These are phyloP conservation scores for Pteria penguin DNA, from an alignment of 2,888 invertebrate genomes.

Conservation along the genomic window DNA sequence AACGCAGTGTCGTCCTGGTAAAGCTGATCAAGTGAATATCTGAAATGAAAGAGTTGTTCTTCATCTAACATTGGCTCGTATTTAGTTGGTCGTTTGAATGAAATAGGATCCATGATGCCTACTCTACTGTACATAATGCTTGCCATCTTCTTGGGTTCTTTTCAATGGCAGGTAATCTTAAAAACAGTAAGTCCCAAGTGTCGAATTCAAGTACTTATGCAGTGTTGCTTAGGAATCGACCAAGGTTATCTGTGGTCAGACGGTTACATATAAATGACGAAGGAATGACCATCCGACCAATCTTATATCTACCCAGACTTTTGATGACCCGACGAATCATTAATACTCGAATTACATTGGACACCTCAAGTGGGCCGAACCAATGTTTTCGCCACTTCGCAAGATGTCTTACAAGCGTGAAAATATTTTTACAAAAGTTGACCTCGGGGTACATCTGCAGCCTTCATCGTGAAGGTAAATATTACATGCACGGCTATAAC, in stretches of 20 bases:
- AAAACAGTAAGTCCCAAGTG: too few relatives aligned
- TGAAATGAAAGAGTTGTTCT: constrained; percentile 9
- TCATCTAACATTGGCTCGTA: not conserved
- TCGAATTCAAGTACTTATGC: too few relatives aligned
- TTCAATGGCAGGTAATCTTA: too few relatives aligned
- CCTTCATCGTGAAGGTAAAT: not conserved
- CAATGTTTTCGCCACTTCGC: not conserved
- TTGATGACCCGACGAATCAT: constrained; percentile 24
- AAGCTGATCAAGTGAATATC: constrained; percentile 6
- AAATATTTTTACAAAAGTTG: not conserved
- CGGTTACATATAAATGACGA: not conserved
- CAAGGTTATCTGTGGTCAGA: not conserved
- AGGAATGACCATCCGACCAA: not conserved
- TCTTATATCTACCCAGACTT: constrained; percentile 17
- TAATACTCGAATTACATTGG: constrained; percentile 12
- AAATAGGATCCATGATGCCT: not conserved
- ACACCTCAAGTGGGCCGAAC: constrained; percentile 5
- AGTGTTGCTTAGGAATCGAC: too few relatives aligned
- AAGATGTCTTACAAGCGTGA: not conserved
- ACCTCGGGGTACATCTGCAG: not conserved
- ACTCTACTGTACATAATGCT: not conserved
- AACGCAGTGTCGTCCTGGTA: not conserved
- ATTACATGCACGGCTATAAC: not conserved
- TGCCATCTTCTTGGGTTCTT: too few relatives aligned
- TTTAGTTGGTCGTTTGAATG: not conserved